Evolutionary conservation across 2,888 invertebrate species (phyloP).

Genomic region (Beris chalybata): DNA sequence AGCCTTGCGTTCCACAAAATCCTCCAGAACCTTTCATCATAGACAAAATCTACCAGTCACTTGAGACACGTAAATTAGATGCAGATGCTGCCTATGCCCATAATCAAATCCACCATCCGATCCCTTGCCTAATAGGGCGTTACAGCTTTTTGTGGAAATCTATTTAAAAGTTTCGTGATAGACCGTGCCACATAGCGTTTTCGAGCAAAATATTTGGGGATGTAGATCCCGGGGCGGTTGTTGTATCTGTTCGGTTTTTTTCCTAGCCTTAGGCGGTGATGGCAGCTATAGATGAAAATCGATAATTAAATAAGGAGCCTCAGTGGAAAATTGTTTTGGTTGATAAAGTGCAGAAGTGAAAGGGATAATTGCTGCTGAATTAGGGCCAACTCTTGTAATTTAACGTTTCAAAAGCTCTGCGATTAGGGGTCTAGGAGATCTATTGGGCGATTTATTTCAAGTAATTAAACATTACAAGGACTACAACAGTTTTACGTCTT

Average conservation of each 20-base stretch:
- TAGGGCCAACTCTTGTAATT: slow-evolving; percentile 6
- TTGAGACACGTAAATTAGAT: slow-evolving; percentile 32
- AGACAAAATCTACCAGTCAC: slow-evolving; percentile 17
- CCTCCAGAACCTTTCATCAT: neutral
- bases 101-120: slow-evolving; percentile 33
- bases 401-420: neutral
- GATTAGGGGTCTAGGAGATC: slow-evolving; percentile 11
- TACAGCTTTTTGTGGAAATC: slow-evolving; percentile 28
- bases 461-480: slow-evolving; percentile 8
- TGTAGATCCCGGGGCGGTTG: no score
- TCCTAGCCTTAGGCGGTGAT: neutral
- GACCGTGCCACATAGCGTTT: neutral
- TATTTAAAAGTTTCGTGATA: slow-evolving; percentile 28
- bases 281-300: slow-evolving; percentile 16
- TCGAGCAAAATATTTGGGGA: no score
- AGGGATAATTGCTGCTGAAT: slow-evolving; percentile 29
- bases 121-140: slow-evolving; percentile 26
- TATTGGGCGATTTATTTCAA: slow-evolving; percentile 16
- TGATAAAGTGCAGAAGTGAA: slow-evolving; percentile 30
- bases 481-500: no score
- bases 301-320: slow-evolving; percentile 30
- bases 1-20: neutral
- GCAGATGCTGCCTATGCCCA: slow-evolving; percentile 29
- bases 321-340: slow-evolving; percentile 26
- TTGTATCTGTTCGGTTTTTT: no score